A percentile compares a stretch with the other conserved stretches of the same genome.
Conservation (phyloP, 2,797 vertebrate genomes). For the Acrocephalus scirpaceus region DNA sequence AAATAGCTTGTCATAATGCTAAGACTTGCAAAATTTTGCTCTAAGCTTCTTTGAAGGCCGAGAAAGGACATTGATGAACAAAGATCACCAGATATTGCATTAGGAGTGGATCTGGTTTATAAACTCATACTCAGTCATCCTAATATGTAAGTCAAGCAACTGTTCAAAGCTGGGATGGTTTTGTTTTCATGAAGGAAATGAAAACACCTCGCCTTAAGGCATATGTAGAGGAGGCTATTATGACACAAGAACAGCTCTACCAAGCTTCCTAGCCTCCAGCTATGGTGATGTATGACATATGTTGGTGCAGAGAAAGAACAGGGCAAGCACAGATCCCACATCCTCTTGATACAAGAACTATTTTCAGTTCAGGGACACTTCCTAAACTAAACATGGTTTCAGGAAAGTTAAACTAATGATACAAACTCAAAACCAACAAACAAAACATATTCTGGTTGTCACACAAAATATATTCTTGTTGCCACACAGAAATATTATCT, state of each 20-base stretch:
- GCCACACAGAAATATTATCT: not conserved
- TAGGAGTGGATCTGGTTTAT: not conserved
- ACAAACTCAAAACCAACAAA: not conserved
- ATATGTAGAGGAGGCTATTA: not conserved
- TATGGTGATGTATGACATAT: not conserved
- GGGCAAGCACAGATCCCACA: not conserved
- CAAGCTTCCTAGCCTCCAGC: not conserved
- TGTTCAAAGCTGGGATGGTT: not conserved
- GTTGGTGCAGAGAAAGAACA: not conserved
- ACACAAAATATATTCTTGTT: not conserved
- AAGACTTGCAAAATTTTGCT: not conserved
- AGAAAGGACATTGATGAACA: not conserved
- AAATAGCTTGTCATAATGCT: not conserved
- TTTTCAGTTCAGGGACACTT: not conserved
- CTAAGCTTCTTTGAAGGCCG: not conserved
- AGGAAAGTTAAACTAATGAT: not conserved
- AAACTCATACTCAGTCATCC: not conserved
- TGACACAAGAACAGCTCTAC: not conserved
- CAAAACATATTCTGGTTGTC: not conserved
- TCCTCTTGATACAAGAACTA: not conserved
- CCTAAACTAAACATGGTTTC: not conserved
- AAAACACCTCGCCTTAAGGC: not conserved
- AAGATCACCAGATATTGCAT: not conserved
- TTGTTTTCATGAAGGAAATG: not conserved
- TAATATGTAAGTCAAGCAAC: not conserved